These are phyloP conservation scores for Gadus chalcogrammus DNA, from an alignment of 2,113 vertebrate species.

Conservation along the genomic window DNA sequence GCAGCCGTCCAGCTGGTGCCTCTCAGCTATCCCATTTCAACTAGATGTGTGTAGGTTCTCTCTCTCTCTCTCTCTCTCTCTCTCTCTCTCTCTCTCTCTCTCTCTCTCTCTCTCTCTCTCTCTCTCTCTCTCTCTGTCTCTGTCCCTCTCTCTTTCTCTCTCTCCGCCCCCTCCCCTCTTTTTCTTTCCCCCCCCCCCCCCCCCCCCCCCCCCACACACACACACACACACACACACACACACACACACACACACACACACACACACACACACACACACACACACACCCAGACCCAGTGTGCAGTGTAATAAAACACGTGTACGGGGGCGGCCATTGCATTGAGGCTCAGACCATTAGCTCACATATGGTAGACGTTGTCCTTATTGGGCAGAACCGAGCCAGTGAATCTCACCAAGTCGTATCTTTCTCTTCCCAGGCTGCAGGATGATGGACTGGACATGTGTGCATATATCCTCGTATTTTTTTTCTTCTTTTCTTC, in stretches of 20 bases:
- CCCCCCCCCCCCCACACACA: background rate
- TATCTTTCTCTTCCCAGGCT: conserved; percentile 27
- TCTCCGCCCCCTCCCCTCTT: conserved; percentile 1
- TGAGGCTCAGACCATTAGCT: background rate
- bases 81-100: background rate
- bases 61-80: conserved; percentile 4
- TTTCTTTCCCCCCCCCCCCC: background rate
- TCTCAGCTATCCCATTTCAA: conserved; percentile 32
- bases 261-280: too few species aligned
- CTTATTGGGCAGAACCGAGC: conserved; percentile 36
- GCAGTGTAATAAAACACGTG: background rate
- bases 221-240: too few species aligned
- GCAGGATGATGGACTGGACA: conserved; percentile 34
- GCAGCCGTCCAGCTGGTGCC: conserved; percentile 60
- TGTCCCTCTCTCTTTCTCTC: background rate
- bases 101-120: conserved; percentile 11
- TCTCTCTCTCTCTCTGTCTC: background rate
- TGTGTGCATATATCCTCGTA: conserved; percentile 31
- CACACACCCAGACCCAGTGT: too few species aligned
- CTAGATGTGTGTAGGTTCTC: conserved; percentile 14
- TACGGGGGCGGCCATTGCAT: background rate
- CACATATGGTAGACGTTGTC: conserved; percentile 36
- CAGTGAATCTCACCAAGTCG: conserved; percentile 38
- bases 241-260: too few species aligned
- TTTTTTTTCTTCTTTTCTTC: too few species aligned